Percentiles rank a stretch among this genome's conserved stretches.
These are phyloP conservation scores for Rapana venosa DNA, from an alignment of 2,888 invertebrate species.

Conservation along the genomic window DNA sequence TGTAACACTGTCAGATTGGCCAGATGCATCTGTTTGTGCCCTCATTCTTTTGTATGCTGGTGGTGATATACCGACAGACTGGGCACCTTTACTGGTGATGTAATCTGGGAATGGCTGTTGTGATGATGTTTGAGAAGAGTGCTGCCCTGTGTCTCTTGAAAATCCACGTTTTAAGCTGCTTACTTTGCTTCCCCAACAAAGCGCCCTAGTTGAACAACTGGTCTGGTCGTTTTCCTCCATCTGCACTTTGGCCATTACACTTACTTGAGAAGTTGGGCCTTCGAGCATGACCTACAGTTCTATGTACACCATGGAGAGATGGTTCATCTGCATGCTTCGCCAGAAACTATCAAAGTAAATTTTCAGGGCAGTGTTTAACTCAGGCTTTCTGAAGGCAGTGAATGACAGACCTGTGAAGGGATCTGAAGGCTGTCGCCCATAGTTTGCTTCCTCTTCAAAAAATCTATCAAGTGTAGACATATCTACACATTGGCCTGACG, in stretches of 20 bases:
- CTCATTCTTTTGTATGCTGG: neutral
- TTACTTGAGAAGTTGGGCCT: neutral
- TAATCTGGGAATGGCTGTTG: neutral
- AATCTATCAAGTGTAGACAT: conserved; percentile 86
- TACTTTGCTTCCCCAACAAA: neutral
- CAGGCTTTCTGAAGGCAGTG: conserved; percentile 81
- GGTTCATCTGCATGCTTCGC: conserved; percentile 80
- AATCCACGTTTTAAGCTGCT: neutral
- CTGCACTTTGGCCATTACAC: neutral
- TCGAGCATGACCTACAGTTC: conserved; percentile 62
- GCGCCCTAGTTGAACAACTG: neutral
- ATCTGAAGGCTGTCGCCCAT: conserved; percentile 86
- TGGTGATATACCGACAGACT: neutral
- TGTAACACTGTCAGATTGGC: too few species aligned
- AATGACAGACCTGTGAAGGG: conserved; percentile 88
- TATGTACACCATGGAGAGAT: conserved; percentile 58
- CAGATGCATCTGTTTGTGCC: neutral
- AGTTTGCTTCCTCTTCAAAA: conserved; percentile 83
- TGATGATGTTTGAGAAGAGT: neutral
- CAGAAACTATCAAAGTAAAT: conserved; percentile 86
- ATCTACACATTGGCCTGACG: conserved; percentile 87
- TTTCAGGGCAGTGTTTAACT: conserved; percentile 85
- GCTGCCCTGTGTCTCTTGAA: neutral
- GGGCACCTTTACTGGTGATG: neutral
- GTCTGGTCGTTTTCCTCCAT: neutral